These are phyloP conservation scores for Numenius arquata DNA, from an alignment of 2,113 vertebrate species.

Conservation along the genomic window DNA sequence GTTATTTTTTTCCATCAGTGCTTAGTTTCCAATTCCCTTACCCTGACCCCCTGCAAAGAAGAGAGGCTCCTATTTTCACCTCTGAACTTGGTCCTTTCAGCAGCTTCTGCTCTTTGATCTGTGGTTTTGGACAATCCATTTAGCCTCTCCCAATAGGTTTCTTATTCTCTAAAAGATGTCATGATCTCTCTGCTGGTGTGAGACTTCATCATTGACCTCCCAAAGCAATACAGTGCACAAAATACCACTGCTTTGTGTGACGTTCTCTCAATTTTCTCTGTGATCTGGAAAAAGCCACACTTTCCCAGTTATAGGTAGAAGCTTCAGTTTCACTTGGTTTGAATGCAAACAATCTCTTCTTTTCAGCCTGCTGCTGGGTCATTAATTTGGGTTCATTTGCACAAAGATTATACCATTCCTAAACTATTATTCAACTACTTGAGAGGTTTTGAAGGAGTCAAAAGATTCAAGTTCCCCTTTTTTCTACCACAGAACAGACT, in stretches of 20 bases:
- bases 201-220: background rate
- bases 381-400: background rate
- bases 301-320: background rate
- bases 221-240: background rate
- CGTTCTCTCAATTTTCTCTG: background rate
- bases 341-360: background rate
- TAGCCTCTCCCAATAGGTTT: background rate
- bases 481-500: background rate
- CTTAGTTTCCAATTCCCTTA: slow-evolving; percentile 27
- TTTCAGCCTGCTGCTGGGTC: background rate
- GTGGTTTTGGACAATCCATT: background rate
- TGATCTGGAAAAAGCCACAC: background rate
- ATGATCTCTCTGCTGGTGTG: background rate
- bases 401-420: background rate
- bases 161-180: background rate
- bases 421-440: background rate
- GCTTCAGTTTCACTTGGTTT: background rate
- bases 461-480: background rate
- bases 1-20: slow-evolving; percentile 36
- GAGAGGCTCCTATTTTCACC: slow-evolving; percentile 9
- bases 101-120: background rate
- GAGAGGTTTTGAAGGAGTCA: background rate
- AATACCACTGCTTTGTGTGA: background rate
- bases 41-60: background rate
- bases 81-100: background rate